Base-by-base conservation (phyloP, 2,797 vertebrate species). In the Mormyrus hasselquistii region DNA sequence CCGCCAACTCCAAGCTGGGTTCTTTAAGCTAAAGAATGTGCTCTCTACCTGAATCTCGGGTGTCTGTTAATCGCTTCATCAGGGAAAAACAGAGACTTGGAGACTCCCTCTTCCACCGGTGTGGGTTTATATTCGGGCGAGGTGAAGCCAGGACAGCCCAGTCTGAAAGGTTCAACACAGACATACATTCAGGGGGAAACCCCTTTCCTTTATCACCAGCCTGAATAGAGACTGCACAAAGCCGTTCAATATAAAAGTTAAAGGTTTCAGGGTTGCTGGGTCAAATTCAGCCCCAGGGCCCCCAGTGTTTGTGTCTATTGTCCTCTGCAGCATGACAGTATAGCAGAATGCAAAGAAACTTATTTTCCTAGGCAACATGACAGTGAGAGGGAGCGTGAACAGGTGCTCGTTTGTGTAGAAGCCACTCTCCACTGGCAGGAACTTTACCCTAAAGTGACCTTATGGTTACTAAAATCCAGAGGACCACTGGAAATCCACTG, bases 61-160 rank as follows among this genome's bases (percentile, higher is more conserved):
- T 99, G 99, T 89, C 94, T 96, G 95, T 97, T 98, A 92, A 99
- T 99, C 82, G 97, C 98, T 95, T 99, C 97, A 88, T 99, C 98
- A 2, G 98, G 98, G 92, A 99, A 98, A 94, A 99, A 99, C 86
- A 99, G 96, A 0, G 99, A 99, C 92, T 97, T 99, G 16, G 98
- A 98, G 89, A 95, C 98, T 90, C 98, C 97, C 91, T 92, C 95
- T 93, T 99, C 98, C 25, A 98, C 94, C 0, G 98, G 97, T 0
- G 94, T 98, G 14, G 98, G 98, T 34, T 91, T 95, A 92, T 90
- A 93, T 89, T 98, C 97, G 0, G 98, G 99, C 91, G 96, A 91
- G 0, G 98, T 99, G 93, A 99, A 99, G 88, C 97, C 97, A 83
- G 96, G 96, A 92, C 98, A 99, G 88, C 99, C 99, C 93, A 98